Base-by-base conservation (phyloP, 35 echinoderm and acorn worm genomes). In the Holothuria glaberrima region DNA sequence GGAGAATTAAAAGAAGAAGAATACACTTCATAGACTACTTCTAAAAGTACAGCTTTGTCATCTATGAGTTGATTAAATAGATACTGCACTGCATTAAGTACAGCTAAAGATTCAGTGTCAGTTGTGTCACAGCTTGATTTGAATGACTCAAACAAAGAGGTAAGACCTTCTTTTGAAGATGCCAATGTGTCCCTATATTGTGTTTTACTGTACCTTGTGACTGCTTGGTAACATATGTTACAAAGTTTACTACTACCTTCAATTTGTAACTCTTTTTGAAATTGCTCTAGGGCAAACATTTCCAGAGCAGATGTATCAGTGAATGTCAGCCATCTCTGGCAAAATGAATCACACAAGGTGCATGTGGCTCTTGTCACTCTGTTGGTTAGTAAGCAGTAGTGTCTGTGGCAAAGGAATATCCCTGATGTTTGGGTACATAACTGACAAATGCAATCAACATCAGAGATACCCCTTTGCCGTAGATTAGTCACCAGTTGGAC, bases 391-490 rank as follows among this genome's bases (percentile, higher is more conserved):
- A 4, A 1, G 60, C 60, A 64, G 60, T 20, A 64, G 60, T 64
- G 2, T 64, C 13, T 2, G 60, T 64, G 60, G 60, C 60, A 64
- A 27, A 5, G 3, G 60, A 64, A 64, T 64, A 64, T 64, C 60
- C 60, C 60, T 64, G 13, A 64, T 64, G 2, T 64, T 64, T 64
- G 60, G 60, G 13, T 5, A 64, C 3, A 20, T 64, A 64, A 64
- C 60, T 64, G 60, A 32, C 64, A 68, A 68, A 68, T 68, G n/a
- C 64, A 68, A 14, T 26, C 64, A 68, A 68, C 64, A 68, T 68
- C 64, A 68, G 64, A 24, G 22, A 68, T 68, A 68, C 64, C 64
- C 64, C 64, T 68, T 68, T 68, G 64, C 64, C 64, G 64, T 24
- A 68, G 24, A 68, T 68, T 1, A 68, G 19, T 68, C 64, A 24